These are phyloP conservation scores for Amphiprion percula DNA, from an alignment of 2,113 vertebrate species.

Conservation along the genomic window DNA sequence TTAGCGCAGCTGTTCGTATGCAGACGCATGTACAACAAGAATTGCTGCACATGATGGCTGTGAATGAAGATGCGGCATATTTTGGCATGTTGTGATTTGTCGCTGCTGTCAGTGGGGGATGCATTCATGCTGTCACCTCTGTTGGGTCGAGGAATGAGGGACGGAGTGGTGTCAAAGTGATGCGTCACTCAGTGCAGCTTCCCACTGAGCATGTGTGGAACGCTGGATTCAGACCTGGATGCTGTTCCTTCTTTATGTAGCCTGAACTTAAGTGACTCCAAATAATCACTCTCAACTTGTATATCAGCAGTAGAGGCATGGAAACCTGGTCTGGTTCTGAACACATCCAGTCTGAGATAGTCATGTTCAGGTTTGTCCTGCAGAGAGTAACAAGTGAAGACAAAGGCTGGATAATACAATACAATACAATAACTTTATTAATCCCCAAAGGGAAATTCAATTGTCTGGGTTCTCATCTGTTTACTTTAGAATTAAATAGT, in stretches of 20 bases:
- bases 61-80: constrained; percentile 25
- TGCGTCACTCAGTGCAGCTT: not conserved
- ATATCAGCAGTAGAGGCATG: not conserved
- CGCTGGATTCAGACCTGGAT: not conserved
- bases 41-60: constrained; percentile 40
- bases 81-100: constrained; percentile 39
- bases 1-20: constrained; percentile 39
- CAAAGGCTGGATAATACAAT: no score
- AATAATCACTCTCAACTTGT: not conserved
- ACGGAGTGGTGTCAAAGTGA: constrained; percentile 10
- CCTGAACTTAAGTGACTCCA: not conserved
- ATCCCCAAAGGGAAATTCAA: no score
- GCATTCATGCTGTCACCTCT: constrained; percentile 18
- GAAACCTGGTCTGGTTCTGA: not conserved
- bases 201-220: not conserved
- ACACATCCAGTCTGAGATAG: not conserved
- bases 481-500: no score
- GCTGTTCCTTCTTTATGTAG: not conserved
- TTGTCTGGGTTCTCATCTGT: no score
- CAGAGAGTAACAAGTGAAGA: no score
- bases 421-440: no score
- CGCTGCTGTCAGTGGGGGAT: constrained; percentile 8
- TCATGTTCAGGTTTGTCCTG: no score
- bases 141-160: not conserved
- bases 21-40: constrained; percentile 40